phyloP scores from a whole-genome alignment of 2,888 invertebrate genomes.

The Phanerotoma sp. region DNA sequence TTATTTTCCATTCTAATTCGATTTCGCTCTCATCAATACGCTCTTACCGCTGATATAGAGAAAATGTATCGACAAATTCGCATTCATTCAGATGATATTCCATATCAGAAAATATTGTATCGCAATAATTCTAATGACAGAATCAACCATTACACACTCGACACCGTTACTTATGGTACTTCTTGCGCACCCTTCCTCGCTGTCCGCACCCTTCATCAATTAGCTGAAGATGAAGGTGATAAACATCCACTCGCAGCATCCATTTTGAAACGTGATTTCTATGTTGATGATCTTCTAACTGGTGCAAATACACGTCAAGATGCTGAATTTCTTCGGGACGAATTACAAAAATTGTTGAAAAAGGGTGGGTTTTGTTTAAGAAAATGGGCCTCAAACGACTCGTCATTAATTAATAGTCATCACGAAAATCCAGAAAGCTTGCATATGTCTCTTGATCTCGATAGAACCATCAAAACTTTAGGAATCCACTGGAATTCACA shows the following conservation, averaged over 20 bases:
- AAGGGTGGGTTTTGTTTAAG: slow-evolving; percentile 8
- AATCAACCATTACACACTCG: background rate
- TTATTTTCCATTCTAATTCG: no score
- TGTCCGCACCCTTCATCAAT: background rate
- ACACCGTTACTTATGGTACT: no score
- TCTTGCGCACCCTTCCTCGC: no score
- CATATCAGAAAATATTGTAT: slow-evolving; percentile 14
- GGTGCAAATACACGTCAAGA: slow-evolving; percentile 14
- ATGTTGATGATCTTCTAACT: slow-evolving; percentile 22
- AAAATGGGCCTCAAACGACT: slow-evolving; percentile 22
- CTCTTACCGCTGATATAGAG: no score
- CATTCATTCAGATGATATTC: no score
- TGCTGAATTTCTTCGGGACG: slow-evolving; percentile 4
- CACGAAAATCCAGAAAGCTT: no score
- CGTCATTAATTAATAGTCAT: background rate
- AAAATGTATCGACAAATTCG: no score
- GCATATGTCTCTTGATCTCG: background rate
- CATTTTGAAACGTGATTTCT: slow-evolving; percentile 11
- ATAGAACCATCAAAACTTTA: slow-evolving; percentile 19
- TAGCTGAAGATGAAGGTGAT: slow-evolving; percentile 18
- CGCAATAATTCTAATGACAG: slow-evolving; percentile 19
- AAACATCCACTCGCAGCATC: background rate
- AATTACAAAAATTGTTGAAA: slow-evolving; percentile 6
- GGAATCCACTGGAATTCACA: slow-evolving; percentile 25
- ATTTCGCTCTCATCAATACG: no score